Conservation (phyloP, 2,797 vertebrate genomes). For the Danio kyathit region DNA sequence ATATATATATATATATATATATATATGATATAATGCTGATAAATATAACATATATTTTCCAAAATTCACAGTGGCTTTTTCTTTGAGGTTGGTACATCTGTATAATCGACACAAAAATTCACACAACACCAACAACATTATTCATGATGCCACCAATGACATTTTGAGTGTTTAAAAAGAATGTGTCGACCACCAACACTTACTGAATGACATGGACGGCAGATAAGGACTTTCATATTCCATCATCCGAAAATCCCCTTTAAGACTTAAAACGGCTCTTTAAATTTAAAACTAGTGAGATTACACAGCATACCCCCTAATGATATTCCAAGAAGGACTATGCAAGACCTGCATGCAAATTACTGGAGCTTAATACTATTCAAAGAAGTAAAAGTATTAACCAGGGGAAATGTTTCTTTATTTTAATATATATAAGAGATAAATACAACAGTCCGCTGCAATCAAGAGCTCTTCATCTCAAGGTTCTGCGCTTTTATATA, state of each 20-base stretch:
- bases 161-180: not conserved
- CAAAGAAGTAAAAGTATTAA: slow-evolving; percentile 25
- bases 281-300: slow-evolving; percentile 50
- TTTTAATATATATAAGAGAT: not conserved
- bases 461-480: slow-evolving; percentile 24
- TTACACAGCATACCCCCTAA: slow-evolving; percentile 61
- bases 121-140: not conserved
- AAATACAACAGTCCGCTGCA: slow-evolving; percentile 8
- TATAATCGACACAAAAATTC: not conserved
- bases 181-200: slow-evolving; percentile 44
- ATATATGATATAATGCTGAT: too few relatives aligned
- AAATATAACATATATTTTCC: too few relatives aligned
- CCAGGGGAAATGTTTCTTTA: not conserved
- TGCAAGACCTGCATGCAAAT: slow-evolving; percentile 44
- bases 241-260: slow-evolving; percentile 17
- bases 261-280: slow-evolving; percentile 41
- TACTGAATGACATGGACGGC: slow-evolving; percentile 55
- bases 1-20: too few relatives aligned
- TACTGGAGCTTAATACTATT: slow-evolving; percentile 20
- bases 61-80: not conserved
- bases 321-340: slow-evolving; percentile 53
- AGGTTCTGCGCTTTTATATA: slow-evolving; percentile 5
- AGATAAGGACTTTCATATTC: not conserved
- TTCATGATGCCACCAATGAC: not conserved
- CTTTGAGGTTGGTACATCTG: not conserved